These are phyloP conservation scores for Drosophila nannoptera DNA, from an alignment of 1,140 invertebrate genomes.

Conservation along the genomic window DNA sequence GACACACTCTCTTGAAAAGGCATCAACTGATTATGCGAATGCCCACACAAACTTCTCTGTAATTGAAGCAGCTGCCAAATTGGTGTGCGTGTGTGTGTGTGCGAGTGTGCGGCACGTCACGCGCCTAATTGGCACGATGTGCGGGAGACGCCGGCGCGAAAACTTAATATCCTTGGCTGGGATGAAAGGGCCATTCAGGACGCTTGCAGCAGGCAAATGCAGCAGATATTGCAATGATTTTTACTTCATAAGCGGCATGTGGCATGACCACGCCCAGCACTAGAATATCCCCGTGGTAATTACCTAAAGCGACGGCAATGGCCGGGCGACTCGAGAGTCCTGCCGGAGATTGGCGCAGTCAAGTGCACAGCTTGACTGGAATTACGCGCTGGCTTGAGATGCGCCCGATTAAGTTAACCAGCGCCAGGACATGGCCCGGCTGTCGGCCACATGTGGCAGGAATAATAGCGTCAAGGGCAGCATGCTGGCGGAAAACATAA, in stretches of 20 bases:
- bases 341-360: slow-evolving; percentile 37
- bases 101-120: slow-evolving; percentile 28
- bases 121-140: slow-evolving; percentile 56
- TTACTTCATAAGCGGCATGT: slow-evolving; percentile 43
- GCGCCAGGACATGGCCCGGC: slow-evolving; percentile 6
- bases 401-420: slow-evolving; percentile 72
- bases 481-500: slow-evolving; percentile 70
- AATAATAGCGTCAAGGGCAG: slow-evolving; percentile 38
- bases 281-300: slow-evolving; percentile 56
- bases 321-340: neutral
- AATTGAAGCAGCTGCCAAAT: slow-evolving; percentile 25
- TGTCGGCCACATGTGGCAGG: neutral
- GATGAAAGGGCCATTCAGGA: slow-evolving; percentile 13
- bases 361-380: slow-evolving; percentile 72
- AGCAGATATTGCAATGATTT: slow-evolving; percentile 5
- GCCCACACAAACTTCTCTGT: neutral
- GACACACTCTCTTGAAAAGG: slow-evolving; percentile 28
- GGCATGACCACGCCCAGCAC: neutral
- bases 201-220: slow-evolving; percentile 10
- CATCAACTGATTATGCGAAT: slow-evolving; percentile 22
- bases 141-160: neutral
- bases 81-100: slow-evolving; percentile 3
- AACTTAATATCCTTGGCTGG: neutral
- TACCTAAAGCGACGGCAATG: slow-evolving; percentile 58
- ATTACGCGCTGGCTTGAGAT: slow-evolving; percentile 67